Conservation (phyloP, 2,888 invertebrate genomes). For the Harmothoe impar region DNA sequence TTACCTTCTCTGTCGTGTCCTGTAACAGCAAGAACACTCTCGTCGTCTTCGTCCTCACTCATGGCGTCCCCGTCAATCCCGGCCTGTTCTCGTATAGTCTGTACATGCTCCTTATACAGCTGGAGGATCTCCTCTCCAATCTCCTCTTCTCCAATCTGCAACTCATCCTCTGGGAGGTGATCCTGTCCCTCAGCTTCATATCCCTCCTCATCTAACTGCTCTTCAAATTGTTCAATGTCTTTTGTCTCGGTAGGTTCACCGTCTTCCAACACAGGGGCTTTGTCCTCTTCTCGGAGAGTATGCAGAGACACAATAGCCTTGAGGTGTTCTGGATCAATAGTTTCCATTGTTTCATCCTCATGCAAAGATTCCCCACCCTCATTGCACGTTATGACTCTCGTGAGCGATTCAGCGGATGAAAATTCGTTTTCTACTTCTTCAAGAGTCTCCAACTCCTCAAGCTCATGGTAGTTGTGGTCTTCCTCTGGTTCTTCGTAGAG, state of each 20-base stretch:
- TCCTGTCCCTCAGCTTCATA: neutral
- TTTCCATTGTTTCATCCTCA: neutral
- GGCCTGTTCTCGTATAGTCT: neutral
- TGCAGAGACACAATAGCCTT: conserved; percentile 9
- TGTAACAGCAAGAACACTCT: neutral
- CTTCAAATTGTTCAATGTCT: neutral
- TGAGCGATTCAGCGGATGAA: too few relatives aligned
- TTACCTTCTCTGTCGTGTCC: conserved; percentile 23
- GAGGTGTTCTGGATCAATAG: neutral
- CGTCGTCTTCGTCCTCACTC: conserved; percentile 3
- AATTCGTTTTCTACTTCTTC: too few relatives aligned
- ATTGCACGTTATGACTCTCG: too few relatives aligned
- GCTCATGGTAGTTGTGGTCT: too few relatives aligned
- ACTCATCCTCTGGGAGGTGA: neutral
- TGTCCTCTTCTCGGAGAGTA: neutral
- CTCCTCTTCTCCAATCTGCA: neutral
- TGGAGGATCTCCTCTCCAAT: neutral
- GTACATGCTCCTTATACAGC: conserved; percentile 1
- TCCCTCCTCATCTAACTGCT: neutral
- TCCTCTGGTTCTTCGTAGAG: too few relatives aligned
- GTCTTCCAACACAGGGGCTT: neutral
- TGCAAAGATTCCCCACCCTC: too few relatives aligned
- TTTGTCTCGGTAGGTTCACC: neutral
- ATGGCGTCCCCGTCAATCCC: neutral
- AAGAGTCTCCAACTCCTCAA: too few relatives aligned